Conservation (phyloP, 2,888 invertebrate species). For the Gnatocerus cornutus region DNA sequence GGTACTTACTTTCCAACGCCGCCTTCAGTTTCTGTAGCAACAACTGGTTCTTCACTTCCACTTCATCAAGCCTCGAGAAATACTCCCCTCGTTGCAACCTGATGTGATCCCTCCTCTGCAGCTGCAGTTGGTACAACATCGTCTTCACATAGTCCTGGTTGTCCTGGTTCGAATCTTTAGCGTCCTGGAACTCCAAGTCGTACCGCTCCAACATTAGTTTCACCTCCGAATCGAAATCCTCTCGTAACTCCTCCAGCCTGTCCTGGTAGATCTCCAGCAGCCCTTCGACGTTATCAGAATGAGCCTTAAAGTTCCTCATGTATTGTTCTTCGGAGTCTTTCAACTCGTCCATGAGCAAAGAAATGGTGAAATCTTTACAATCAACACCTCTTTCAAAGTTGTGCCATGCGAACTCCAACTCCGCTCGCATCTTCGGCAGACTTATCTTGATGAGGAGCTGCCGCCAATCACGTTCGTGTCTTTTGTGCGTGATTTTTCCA, state of each 20-base stretch:
- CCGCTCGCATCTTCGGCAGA: constrained; percentile 68
- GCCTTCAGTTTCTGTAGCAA: constrained; percentile 59
- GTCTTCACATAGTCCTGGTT: constrained; percentile 72
- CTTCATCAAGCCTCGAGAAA: constrained; percentile 65
- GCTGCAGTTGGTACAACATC: constrained; percentile 72
- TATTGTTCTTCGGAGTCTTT: constrained; percentile 69
- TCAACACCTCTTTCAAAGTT: constrained; percentile 71
- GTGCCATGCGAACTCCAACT: constrained; percentile 69
- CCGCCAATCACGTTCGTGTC: constrained; percentile 67
- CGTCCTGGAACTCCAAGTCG: constrained; percentile 68
- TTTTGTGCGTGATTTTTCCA: constrained; percentile 64
- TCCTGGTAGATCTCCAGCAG: constrained; percentile 65
- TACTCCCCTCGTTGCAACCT: constrained; percentile 64
- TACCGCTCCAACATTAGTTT: constrained; percentile 55
- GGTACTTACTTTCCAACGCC: constrained; percentile 59
- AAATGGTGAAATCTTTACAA: constrained; percentile 70
- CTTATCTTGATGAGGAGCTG: constrained; percentile 68
- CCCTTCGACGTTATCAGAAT: constrained; percentile 68
- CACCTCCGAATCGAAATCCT: constrained; percentile 63
- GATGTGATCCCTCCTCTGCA: constrained; percentile 66
- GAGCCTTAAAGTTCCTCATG: constrained; percentile 65
- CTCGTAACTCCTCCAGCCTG: constrained; percentile 64
- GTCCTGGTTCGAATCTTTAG: constrained; percentile 67
- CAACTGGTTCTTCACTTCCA: constrained; percentile 61
- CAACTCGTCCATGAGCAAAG: constrained; percentile 69